Evolutionary conservation across 2,113 vertebrate genomes (phyloP).

Genomic region (Nematolebias whitei): DNA sequence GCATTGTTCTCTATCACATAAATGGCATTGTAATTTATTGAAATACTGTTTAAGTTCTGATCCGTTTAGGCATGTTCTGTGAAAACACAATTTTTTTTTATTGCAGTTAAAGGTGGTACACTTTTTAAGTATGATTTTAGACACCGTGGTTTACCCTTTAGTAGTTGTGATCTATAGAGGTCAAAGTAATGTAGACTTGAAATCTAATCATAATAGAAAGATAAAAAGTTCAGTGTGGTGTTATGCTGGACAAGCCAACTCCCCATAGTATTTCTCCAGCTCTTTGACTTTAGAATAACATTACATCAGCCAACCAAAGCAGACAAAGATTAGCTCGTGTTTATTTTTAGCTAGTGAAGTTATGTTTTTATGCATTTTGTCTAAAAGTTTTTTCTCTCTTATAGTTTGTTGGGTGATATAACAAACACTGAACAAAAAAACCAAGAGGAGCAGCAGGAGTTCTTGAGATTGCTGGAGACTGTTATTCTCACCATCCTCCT

Average conservation of each 20-base stretch:
- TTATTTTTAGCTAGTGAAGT: background rate
- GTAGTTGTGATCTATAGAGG: background rate
- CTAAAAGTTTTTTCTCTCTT: background rate
- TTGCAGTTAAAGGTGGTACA: too few relatives aligned
- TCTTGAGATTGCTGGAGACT: slow-evolving; percentile 68
- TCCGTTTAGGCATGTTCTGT: too few relatives aligned
- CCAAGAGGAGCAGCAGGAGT: slow-evolving; percentile 45
- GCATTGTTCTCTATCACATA: too few relatives aligned
- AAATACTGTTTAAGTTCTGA: too few relatives aligned
- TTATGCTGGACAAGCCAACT: background rate
- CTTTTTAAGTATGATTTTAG: too few relatives aligned
- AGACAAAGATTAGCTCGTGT: background rate
- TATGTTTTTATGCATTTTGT: background rate
- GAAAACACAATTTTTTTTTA: too few relatives aligned
- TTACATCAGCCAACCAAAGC: background rate
- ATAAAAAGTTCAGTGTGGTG: background rate
- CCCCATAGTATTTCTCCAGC: background rate
- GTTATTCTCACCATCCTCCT: slow-evolving; percentile 76
- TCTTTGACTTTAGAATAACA: background rate
- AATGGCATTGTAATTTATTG: too few relatives aligned
- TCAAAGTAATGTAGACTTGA: background rate
- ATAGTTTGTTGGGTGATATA: slow-evolving; percentile 73
- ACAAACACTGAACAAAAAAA: slow-evolving; percentile 59
- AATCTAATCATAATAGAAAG: background rate
- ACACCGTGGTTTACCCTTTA: background rate